Base-by-base conservation (phyloP, 1,140 invertebrate genomes). In the Macrosteles quadrilineatus region DNA sequence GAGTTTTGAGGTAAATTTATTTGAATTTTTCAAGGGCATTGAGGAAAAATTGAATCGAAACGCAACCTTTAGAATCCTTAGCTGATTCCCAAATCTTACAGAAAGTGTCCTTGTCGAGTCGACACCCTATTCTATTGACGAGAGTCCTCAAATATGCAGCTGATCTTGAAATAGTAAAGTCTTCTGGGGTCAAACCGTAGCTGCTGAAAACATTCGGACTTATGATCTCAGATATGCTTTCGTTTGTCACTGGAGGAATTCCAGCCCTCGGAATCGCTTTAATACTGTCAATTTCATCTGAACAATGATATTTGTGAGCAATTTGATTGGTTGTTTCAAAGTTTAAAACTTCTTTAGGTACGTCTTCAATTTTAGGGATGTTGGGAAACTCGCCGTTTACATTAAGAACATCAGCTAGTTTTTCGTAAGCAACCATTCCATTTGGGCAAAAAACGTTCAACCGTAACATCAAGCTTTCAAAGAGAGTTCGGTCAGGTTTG, bases 261-360 rank as follows among this genome's bases (percentile, higher is more conserved):
- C 55, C 55, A 27, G 55, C 55, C 6, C 11, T 59, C 23, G 55
- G 55, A 27, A 59, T 29, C 6, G 1, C 21, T 59, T 59, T 59
- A 4, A 6, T 11, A 29, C 27, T 23, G 3, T 19, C 21, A 25
- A 59, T 21, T 6, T 59, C 25, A 2, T 29, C 27, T 2, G 23
- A 27, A 23, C 25, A 29, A 29, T 59, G 55, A 59, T 59, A 59
- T 25, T 59, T 59, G 12, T 6, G n/a, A 30, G 55, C 55, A 3
- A 2, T 27, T 29, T 59, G 55, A 30, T 59, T 59, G 21, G 55
- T 59, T 12, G 55, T 59, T 29, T 59, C 55, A 59, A 59, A 59
- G n/a, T 59, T 25, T n/a, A 59, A 29, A 25, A 27, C 2, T 23
- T 59, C 55, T 27, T 59, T 59, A 6, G 55, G 55, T 2, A 25